phyloP scores from a whole-genome alignment of 2,113 vertebrate species.

The Bubo scandiacus region DNA sequence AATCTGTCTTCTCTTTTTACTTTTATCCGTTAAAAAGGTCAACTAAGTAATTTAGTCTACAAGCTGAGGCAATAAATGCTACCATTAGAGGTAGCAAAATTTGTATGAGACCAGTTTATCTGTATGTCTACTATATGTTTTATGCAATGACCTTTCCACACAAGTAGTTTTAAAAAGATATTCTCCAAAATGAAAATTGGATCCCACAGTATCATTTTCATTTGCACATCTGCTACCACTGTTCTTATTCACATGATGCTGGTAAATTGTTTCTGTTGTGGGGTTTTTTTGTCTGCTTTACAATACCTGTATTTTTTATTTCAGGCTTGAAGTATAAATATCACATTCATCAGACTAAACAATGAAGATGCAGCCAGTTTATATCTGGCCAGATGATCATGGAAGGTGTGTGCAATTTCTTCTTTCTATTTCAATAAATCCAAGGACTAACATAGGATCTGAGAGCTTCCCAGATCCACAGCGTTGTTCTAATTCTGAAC shows the following conservation, averaged over 20 bases:
- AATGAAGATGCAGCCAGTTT: neutral
- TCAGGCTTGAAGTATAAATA: neutral
- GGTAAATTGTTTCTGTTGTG: neutral
- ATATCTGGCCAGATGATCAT: neutral
- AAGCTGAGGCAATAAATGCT: neutral
- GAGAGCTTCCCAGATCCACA: neutral
- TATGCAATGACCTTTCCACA: neutral
- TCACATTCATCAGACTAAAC: neutral
- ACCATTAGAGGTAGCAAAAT: neutral
- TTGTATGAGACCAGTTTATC: neutral
- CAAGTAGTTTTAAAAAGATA: neutral
- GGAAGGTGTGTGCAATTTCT: neutral
- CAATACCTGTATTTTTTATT: neutral
- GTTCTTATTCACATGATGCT: neutral
- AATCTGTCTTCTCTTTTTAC: neutral
- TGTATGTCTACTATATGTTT: neutral
- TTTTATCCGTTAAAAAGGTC: neutral
- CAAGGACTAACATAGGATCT: neutral
- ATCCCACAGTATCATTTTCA: neutral
- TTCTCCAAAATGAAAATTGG: neutral
- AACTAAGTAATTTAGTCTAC: neutral
- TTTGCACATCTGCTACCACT: neutral
- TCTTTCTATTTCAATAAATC: neutral
- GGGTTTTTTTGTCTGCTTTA: neutral
- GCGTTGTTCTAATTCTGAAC: neutral